These are phyloP conservation scores for Pandemis cinnamomeana DNA, from an alignment of 2,888 invertebrate species.

Conservation along the genomic window DNA sequence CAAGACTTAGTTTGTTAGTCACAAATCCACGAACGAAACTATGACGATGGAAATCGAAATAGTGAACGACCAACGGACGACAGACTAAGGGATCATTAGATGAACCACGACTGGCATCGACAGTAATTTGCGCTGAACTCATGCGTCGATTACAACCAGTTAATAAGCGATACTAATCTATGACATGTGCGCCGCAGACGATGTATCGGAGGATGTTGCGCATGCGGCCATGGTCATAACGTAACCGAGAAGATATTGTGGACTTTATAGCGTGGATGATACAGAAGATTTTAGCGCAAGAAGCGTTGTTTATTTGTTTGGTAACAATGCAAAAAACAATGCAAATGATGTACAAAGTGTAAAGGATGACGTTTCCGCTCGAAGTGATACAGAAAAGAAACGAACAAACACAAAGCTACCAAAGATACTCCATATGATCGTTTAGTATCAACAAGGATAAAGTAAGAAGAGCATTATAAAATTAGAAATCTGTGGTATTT, in stretches of 20 bases:
- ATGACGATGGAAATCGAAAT: too few relatives aligned
- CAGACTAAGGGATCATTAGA: not conserved
- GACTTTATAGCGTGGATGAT: conserved; percentile 1
- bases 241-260: not conserved
- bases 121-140: conserved; percentile 35
- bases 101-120: not conserved
- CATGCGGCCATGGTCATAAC: conserved; percentile 47
- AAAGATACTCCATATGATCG: not conserved
- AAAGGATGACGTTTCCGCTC: conserved; percentile 30
- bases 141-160: conserved; percentile 37
- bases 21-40: too few relatives aligned
- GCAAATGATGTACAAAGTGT: conserved; percentile 11
- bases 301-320: not conserved
- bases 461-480: not conserved
- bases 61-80: not conserved
- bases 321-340: conserved; percentile 26
- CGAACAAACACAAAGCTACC: not conserved
- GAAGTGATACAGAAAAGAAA: not conserved
- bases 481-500: not conserved
- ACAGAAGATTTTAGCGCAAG: not conserved
- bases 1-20: not conserved
- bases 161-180: conserved; percentile 54
- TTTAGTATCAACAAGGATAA: not conserved
- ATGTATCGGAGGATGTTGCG: conserved; percentile 60
- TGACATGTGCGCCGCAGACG: conserved; percentile 60